A percentile compares a stretch with the other conserved stretches of the same genome.
These are phyloP conservation scores for Chydorus sphaericus DNA, from an alignment of 2,888 invertebrate species.

Conservation along the genomic window DNA sequence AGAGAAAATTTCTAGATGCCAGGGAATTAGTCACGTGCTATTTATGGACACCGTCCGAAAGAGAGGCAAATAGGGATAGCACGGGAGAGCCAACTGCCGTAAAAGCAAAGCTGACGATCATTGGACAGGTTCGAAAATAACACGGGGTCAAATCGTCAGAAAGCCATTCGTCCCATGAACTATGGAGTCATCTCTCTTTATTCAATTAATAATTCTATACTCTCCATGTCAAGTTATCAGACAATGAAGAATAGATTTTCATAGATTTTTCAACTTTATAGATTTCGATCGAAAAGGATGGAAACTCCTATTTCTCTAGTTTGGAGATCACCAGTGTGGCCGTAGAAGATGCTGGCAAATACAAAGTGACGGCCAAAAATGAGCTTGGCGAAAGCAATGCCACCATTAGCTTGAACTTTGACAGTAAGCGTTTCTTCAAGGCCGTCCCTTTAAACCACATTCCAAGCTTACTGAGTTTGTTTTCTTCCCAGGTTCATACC, in stretches of 20 bases:
- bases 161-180: no score
- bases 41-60: neutral
- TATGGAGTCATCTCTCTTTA: no score
- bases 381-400: slow-evolving; percentile 95
- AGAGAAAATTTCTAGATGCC: neutral
- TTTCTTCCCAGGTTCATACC: neutral
- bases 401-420: slow-evolving; percentile 92
- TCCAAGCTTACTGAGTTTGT: neutral
- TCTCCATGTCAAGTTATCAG: no score
- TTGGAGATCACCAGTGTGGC: slow-evolving; percentile 87
- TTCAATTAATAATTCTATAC: no score
- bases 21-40: slow-evolving; percentile 1
- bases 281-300: slow-evolving; percentile 78
- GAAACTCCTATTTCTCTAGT: slow-evolving; percentile 82
- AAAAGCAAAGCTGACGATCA: neutral
- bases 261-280: no score
- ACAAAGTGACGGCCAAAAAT: slow-evolving; percentile 92
- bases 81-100: neutral
- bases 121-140: slow-evolving; percentile 10
- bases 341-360: slow-evolving; percentile 93
- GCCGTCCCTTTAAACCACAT: neutral
- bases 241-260: no score
- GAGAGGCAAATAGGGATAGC: no score
- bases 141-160: no score
- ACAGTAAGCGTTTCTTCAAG: slow-evolving; percentile 44